Evolutionary conservation across 2,888 invertebrate species (phyloP), one percentile per base, ranked within the genome.

Genomic region (Hydriomena furcata): DNA sequence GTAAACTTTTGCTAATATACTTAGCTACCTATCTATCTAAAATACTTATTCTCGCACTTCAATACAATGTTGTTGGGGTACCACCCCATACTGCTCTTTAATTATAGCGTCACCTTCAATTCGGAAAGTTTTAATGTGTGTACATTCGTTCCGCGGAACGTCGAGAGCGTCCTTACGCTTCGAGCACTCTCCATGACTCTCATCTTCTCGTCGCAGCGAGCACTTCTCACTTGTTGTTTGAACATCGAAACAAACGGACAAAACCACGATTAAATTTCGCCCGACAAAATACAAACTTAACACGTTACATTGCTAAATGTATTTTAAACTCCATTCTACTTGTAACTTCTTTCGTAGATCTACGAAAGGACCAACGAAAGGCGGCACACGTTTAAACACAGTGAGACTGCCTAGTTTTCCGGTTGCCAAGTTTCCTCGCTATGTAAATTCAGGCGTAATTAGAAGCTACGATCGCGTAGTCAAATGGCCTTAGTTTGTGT

Each of bases 51-150:
- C 66, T 55, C 52, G 58, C 48, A 40, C 53, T 55, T 61, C 56
- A 58, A 64, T 69, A 70, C 71, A 70, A 66, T 60, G n/a, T 61
- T 44, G 47, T 46, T 62, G 61, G 72, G 74, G 72, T 65, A 65
- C 58, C 66, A 63, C 73, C 71, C 73, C 65, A 63, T 68, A 53
- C 54, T 60, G 66, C 73, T 71, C 72, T 76, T 78, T 80, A 79
- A 84, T 83, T 80, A 79, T 76, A 65, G 66, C 79, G 73, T 80
- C 80, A 80, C 79, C 78, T 83, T 73, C 76, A 79, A 80, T 81
- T 83, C 71, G 72, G 71, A 77, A 85, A 85, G 79, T 85, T 87
- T 83, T 83, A 86, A 88, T 84, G 84, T 85, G 86, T 85, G 82
- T 85, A 81, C 83, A 75, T 81, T 81, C 75, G 80, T 81, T 74